Base-by-base conservation (phyloP, 2,113 vertebrate species). In the Dermatemys mawii region DNA sequence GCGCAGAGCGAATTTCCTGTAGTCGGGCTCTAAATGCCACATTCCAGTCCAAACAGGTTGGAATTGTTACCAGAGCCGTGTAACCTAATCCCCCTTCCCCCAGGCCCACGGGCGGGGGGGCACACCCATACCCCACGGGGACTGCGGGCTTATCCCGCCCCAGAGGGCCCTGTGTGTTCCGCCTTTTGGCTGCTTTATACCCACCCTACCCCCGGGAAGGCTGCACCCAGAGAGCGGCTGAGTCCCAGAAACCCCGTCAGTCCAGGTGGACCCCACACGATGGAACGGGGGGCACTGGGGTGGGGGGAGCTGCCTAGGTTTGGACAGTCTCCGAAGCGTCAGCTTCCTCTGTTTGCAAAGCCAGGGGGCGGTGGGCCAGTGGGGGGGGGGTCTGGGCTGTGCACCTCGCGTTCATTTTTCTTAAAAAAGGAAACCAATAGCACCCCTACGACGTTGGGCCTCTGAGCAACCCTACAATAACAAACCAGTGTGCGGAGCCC, bases 41-140 rank as follows among this genome's bases (percentile, higher is more conserved):
- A 96, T 96, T 96, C 95, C 95, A 93, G 90, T 86, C 57, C 75
- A 82, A 84, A 90, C 95, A 96, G 95, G 95, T 96, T 96, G 93
- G 88, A 92, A 90, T 86, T 90, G 93, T 90, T 89, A 91, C 90
- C 90, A 91, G 79, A 91, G 84, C 90, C 27, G 19, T 91, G 90
- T 91, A 91, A 91, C 53, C 48, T 87, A 91, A 91, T 91, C 90
- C 79, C 54, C 60, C 83, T 82, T 79, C 84, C 55, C 63, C 67
- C 63, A 54, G 63, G 44, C 46, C 90, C 38, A n/a, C 10, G 11
- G 32, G 13, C 8, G 16, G 27, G 13, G 35, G 17, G 32, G n/a
- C 63, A 70, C 63, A 70, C n/a, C n/a, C 63, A 70, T 19, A 70
- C 17, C 63, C 63, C 17, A 70, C 2, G 5, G 63, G n/a, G n/a